These are phyloP conservation scores for Aelia acuminata DNA, from an alignment of 2,888 invertebrate species.

Conservation along the genomic window DNA sequence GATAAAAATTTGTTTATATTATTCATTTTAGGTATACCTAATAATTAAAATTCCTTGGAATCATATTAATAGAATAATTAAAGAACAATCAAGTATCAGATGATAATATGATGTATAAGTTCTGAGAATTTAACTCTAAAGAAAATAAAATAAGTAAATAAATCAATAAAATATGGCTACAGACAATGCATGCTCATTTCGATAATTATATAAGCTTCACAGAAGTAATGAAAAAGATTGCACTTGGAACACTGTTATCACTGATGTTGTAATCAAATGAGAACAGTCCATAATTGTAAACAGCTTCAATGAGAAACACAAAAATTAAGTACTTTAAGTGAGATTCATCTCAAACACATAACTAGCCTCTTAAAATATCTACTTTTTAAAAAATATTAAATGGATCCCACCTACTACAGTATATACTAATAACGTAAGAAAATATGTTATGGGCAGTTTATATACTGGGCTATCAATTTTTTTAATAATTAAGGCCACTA, in stretches of 20 bases:
- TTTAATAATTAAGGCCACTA: not conserved
- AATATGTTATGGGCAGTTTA: no score
- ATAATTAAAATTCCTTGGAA: no score
- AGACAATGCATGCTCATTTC: not conserved
- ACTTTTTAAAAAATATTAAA: no score
- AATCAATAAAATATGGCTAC: not conserved
- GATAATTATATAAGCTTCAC: not conserved
- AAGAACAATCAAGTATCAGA: no score
- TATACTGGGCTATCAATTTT: no score
- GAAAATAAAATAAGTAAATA: not conserved
- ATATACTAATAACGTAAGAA: not conserved
- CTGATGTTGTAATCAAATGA: not conserved
- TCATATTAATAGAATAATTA: no score
- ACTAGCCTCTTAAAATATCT: not conserved
- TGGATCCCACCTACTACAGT: not conserved
- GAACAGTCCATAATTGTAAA: no score
- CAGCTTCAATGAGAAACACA: no score
- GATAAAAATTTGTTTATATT: not conserved
- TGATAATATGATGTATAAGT: not conserved
- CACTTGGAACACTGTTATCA: not conserved
- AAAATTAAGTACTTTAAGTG: not conserved
- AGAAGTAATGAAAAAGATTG: no score
- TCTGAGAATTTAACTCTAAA: not conserved
- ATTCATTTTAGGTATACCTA: no score
- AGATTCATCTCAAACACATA: not conserved